phyloP scores from a whole-genome alignment of 2,888 invertebrate species.

The Drosophila acutilabella region DNA sequence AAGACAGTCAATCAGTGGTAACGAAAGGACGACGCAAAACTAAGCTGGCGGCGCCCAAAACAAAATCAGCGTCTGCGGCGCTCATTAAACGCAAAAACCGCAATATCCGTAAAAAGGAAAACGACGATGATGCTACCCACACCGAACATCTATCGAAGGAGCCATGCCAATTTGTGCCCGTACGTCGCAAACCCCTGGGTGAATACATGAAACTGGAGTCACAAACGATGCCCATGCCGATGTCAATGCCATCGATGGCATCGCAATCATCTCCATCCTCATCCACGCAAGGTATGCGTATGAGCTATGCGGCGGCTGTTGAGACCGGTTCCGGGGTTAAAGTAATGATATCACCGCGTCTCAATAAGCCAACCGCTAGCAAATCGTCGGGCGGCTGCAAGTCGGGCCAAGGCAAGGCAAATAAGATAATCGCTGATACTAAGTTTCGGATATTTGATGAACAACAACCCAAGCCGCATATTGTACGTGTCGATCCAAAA shows the following conservation, averaged over 20 bases:
- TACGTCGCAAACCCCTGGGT: constrained; percentile 60
- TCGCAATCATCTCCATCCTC: constrained; percentile 16
- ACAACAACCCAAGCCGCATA: constrained; percentile 56
- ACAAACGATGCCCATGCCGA: neutral
- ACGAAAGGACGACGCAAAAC: constrained; percentile 50
- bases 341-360: constrained; percentile 49
- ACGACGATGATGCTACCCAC: constrained; percentile 6
- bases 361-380: constrained; percentile 33
- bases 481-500: constrained; percentile 54
- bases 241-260: constrained; percentile 8
- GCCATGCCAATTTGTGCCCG: constrained; percentile 48
- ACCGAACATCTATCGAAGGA: constrained; percentile 33
- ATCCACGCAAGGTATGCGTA: constrained; percentile 31
- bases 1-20: constrained; percentile 52
- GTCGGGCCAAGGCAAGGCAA: constrained; percentile 31
- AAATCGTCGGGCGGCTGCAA: constrained; percentile 15
- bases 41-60: constrained; percentile 61
- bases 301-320: constrained; percentile 66
- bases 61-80: constrained; percentile 52
- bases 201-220: constrained; percentile 55
- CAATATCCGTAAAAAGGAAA: constrained; percentile 30
- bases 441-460: constrained; percentile 55
- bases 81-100: constrained; percentile 50
- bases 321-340: constrained; percentile 47
- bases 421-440: constrained; percentile 30